phyloP scores from a whole-genome alignment of 2,888 invertebrate genomes.

The Zygogramma bicolorata region DNA sequence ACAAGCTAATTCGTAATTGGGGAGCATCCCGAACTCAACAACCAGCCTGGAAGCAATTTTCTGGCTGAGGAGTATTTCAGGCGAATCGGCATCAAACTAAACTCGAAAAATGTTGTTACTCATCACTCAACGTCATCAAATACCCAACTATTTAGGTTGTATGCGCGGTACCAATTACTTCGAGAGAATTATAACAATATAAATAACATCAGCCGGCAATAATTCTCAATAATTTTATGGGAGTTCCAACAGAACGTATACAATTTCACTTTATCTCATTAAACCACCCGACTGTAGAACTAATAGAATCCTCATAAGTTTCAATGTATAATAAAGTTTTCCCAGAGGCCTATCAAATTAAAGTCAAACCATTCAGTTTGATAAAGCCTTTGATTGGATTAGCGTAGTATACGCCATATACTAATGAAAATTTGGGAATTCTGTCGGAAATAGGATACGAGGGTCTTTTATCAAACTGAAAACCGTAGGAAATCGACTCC shows the following conservation, averaged over 20 bases:
- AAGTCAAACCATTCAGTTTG: constrained; percentile 1
- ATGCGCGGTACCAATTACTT: too few species aligned
- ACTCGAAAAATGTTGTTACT: too few species aligned
- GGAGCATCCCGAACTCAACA: too few species aligned
- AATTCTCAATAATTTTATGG: not conserved
- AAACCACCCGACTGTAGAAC: not conserved
- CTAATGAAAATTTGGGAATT: not conserved
- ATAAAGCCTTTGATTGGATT: constrained; percentile 4
- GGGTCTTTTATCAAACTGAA: not conserved
- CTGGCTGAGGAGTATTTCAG: too few species aligned
- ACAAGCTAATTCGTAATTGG: too few species aligned
- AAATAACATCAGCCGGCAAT: too few species aligned
- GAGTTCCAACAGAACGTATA: not conserved
- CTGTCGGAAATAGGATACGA: not conserved
- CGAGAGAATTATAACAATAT: too few species aligned
- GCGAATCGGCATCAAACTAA: too few species aligned
- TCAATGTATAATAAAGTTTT: not conserved
- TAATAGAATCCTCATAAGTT: constrained; percentile 1
- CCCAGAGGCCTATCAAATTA: not conserved
- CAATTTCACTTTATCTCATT: not conserved
- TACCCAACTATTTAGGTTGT: too few species aligned
- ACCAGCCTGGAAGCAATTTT: too few species aligned
- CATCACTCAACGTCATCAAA: too few species aligned
- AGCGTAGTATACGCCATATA: too few species aligned
- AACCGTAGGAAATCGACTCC: not conserved